Conservation (phyloP, 2,888 invertebrate genomes). For the Cephus nigrinus region DNA sequence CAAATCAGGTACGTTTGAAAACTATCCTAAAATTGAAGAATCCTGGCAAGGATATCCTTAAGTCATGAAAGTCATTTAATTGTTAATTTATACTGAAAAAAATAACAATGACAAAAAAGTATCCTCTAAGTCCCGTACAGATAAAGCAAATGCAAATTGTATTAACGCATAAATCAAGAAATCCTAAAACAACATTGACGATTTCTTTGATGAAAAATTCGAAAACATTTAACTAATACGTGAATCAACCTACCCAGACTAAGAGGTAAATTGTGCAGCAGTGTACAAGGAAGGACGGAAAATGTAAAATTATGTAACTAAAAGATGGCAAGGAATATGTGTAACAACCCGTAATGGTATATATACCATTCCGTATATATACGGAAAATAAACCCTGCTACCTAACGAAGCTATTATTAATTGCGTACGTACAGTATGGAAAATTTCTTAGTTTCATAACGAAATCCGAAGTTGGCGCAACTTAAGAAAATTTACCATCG, state of each 20-base stretch:
- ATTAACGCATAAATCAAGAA: background rate
- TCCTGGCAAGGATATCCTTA: too few species aligned
- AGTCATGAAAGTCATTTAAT: too few species aligned
- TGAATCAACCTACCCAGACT: background rate
- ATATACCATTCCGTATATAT: too few species aligned
- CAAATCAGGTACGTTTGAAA: too few species aligned
- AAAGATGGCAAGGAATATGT: too few species aligned
- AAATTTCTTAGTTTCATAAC: background rate
- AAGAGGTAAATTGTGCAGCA: too few species aligned
- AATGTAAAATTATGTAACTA: too few species aligned
- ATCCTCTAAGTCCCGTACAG: background rate
- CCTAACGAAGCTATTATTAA: background rate
- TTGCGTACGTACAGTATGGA: background rate
- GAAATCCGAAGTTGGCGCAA: conserved; percentile 13
- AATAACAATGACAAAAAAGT: background rate
- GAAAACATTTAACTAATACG: background rate
- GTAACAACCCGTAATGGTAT: too few species aligned
- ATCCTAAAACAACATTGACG: background rate
- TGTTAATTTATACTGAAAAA: background rate
- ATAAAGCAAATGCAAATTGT: background rate
- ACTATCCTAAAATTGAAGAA: too few species aligned
- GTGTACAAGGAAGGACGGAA: too few species aligned
- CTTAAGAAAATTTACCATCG: conserved; percentile 14
- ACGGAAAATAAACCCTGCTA: background rate
- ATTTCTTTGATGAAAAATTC: background rate